Evolutionary conservation across 2,888 invertebrate species (phyloP).

Genomic region (Dryadula phaetusa): DNA sequence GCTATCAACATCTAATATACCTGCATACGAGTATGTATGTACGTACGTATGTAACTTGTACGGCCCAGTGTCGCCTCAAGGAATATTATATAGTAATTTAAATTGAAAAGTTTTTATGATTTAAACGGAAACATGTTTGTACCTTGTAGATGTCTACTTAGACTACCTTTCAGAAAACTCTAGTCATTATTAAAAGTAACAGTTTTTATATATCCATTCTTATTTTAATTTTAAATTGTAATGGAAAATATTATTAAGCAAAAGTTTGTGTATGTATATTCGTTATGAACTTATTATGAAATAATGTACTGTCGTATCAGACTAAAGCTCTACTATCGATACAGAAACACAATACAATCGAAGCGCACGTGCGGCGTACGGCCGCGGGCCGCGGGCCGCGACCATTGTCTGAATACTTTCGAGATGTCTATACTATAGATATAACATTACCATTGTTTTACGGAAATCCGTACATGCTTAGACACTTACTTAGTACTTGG

Average conservation of each 20-base stretch:
- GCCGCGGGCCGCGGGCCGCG: slow-evolving; percentile 23
- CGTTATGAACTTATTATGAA: slow-evolving; percentile 38
- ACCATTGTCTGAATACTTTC: slow-evolving; percentile 63
- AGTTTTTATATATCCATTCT: no score
- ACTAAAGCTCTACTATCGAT: slow-evolving; percentile 18
- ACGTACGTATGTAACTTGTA: not conserved
- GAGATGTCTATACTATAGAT: slow-evolving; percentile 34
- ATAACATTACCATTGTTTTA: slow-evolving; percentile 70
- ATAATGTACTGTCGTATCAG: slow-evolving; percentile 20
- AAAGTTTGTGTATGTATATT: not conserved
- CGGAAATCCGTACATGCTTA: slow-evolving; percentile 73
- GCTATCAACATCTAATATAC: slow-evolving; percentile 48
- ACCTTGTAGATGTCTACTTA: not conserved
- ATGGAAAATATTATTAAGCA: not conserved
- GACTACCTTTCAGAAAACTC: not conserved
- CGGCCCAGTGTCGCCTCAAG: not conserved
- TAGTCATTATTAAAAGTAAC: not conserved
- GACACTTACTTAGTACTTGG: slow-evolving; percentile 64
- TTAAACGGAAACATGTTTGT: not conserved
- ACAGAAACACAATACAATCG: slow-evolving; percentile 68
- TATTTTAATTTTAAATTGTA: not conserved
- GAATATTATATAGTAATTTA: not conserved
- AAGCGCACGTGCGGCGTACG: slow-evolving; percentile 71
- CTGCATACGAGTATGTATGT: slow-evolving; percentile 50
- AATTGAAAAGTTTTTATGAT: not conserved